These are phyloP conservation scores for Phyllostomus discolor DNA, from an alignment of 2,113 vertebrate genomes.

Conservation along the genomic window DNA sequence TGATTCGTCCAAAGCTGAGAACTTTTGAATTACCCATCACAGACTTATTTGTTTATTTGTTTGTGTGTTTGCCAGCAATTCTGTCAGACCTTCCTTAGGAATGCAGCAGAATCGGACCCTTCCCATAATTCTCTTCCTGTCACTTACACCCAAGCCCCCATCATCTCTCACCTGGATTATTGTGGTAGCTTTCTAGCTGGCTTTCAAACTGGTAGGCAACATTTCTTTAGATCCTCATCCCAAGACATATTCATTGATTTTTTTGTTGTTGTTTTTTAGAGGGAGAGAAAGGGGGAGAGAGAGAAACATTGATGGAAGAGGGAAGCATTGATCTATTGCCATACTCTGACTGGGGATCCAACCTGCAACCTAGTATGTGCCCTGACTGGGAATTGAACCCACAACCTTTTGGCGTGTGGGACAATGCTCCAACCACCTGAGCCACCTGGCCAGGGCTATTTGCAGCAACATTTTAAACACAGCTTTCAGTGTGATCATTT, in stretches of 20 bases:
- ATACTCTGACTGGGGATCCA: too few species aligned
- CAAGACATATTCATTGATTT: too few species aligned
- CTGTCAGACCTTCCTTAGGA: background rate
- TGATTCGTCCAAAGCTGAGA: background rate
- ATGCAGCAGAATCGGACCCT: background rate
- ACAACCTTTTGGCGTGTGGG: too few species aligned
- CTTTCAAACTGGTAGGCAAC: background rate
- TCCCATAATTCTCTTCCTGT: background rate
- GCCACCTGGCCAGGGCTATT: background rate
- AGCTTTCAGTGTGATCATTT: background rate
- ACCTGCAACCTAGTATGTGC: too few species aligned
- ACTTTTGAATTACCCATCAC: background rate
- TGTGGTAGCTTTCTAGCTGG: background rate
- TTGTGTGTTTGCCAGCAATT: background rate
- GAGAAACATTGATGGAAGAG: too few species aligned
- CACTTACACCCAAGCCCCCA: rapidly evolving
- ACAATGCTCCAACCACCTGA: too few species aligned
- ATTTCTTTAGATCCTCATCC: too few species aligned
- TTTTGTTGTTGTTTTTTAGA: too few species aligned
- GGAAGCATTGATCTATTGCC: too few species aligned
- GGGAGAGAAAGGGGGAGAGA: too few species aligned
- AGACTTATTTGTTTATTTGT: background rate
- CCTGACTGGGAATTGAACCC: too few species aligned
- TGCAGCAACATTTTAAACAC: background rate
- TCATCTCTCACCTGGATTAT: background rate